Evolutionary conservation across 1,140 invertebrate genomes (phyloP).

Genomic region (Ylistrum balloti): DNA sequence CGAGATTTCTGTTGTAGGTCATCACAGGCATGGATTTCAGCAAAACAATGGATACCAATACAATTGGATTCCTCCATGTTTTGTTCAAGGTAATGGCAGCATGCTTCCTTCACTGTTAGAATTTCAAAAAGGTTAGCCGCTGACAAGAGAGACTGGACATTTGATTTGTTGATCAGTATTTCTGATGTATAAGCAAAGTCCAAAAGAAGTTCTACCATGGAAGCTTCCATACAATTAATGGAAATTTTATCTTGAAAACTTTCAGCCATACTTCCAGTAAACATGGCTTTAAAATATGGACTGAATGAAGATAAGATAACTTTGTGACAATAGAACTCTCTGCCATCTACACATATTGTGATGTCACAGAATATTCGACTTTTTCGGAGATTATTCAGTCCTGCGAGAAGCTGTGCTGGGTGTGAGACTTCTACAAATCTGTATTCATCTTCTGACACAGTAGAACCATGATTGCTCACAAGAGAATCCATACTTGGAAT

Average conservation of each 20-base stretch:
- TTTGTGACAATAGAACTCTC: slow-evolving; percentile 83
- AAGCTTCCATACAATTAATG: slow-evolving; percentile 84
- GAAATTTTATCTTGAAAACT: slow-evolving; percentile 82
- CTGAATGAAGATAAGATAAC: slow-evolving; percentile 83
- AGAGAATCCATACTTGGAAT: slow-evolving; percentile 55
- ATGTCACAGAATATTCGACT: slow-evolving; percentile 83
- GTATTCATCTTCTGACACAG: slow-evolving; percentile 65
- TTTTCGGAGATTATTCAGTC: slow-evolving; percentile 83
- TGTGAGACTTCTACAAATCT: slow-evolving; percentile 72
- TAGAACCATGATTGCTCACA: slow-evolving; percentile 50
- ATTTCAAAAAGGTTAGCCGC: slow-evolving; percentile 85
- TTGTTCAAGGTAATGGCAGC: slow-evolving; percentile 84
- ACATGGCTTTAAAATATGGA: slow-evolving; percentile 84
- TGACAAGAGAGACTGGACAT: slow-evolving; percentile 85
- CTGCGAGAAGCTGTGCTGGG: slow-evolving; percentile 80
- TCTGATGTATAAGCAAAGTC: slow-evolving; percentile 85
- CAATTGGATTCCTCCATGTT: slow-evolving; percentile 85
- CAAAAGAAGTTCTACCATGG: slow-evolving; percentile 82
- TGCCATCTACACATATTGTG: slow-evolving; percentile 80
- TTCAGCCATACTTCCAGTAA: slow-evolving; percentile 82
- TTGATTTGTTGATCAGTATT: slow-evolving; percentile 83
- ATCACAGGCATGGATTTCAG: slow-evolving; percentile 84
- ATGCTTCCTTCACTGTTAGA: slow-evolving; percentile 84
- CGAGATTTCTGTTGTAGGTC: slow-evolving; percentile 83
- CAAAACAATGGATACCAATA: slow-evolving; percentile 86